Evolutionary conservation across 2,113 vertebrate genomes (phyloP).

Genomic region (Corydoras maculifer): DNA sequence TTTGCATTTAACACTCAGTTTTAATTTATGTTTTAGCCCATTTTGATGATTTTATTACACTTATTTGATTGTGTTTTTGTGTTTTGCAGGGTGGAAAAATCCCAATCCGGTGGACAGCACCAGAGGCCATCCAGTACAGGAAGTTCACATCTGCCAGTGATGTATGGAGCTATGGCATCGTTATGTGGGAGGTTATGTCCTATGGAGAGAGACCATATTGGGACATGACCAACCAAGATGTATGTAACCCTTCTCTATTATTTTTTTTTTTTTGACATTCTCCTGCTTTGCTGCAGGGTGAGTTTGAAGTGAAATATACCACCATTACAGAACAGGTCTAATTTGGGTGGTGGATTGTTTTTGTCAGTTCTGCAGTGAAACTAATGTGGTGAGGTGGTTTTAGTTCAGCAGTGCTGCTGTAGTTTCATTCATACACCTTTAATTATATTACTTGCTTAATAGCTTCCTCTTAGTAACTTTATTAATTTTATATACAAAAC

Average conservation of each 20-base stretch:
- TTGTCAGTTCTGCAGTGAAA: no score
- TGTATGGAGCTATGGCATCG: constrained; percentile 76
- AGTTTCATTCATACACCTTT: no score
- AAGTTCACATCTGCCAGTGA: constrained; percentile 76
- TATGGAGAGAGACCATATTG: constrained; percentile 76
- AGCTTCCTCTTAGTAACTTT: no score
- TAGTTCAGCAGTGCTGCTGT: no score
- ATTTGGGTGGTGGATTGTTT: no score
- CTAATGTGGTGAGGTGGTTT: no score
- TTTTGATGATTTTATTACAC: not conserved
- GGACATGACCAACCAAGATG: constrained; percentile 79
- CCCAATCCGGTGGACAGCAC: constrained; percentile 76
- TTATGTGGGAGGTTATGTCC: constrained; percentile 80
- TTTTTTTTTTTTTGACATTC: no score
- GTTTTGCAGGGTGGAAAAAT: constrained; percentile 71
- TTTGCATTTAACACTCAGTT: not conserved
- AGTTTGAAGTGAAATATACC: no score
- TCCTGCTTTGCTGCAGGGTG: no score
- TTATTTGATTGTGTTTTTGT: not conserved
- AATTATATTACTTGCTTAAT: no score
- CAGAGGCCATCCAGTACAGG: constrained; percentile 76
- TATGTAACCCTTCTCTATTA: constrained; percentile 47
- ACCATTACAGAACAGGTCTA: no score
- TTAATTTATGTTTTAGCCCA: not conserved
- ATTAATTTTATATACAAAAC: no score